Percentiles rank a stretch among this genome's conserved stretches.
phyloP scores from a whole-genome alignment of 1,140 invertebrate species.

The Notospermus geniculatus region DNA sequence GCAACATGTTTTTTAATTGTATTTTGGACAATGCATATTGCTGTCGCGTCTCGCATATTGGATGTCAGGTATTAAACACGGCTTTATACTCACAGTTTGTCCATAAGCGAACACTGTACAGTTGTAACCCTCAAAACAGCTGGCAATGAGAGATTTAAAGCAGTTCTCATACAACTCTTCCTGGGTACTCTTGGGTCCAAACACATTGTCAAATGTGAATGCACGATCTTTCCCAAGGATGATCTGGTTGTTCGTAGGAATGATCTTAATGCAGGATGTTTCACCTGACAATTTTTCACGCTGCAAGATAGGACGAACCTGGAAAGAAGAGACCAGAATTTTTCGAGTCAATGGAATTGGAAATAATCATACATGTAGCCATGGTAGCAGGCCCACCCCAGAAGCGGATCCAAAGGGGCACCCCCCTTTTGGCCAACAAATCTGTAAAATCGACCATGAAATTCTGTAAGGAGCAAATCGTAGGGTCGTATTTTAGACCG shows the following conservation, averaged over 20 bases:
- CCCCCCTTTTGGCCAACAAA: too few species aligned
- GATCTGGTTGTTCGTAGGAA: slow-evolving; percentile 68
- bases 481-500: too few species aligned
- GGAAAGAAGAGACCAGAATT: neutral
- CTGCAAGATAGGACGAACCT: slow-evolving; percentile 51
- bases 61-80: too few species aligned
- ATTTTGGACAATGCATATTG: too few species aligned
- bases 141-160: slow-evolving; percentile 71
- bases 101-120: slow-evolving; percentile 84
- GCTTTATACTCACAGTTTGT: slow-evolving; percentile 77
- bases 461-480: too few species aligned
- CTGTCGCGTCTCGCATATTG: too few species aligned
- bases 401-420: too few species aligned
- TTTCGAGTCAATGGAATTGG: neutral
- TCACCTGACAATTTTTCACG: slow-evolving; percentile 51
- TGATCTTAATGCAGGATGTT: slow-evolving; percentile 46
- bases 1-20: too few species aligned
- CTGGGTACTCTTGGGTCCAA: slow-evolving; percentile 69
- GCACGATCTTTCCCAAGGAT: slow-evolving; percentile 83
- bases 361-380: too few species aligned
- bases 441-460: too few species aligned
- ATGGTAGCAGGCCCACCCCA: too few species aligned
- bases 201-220: slow-evolving; percentile 89
- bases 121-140: slow-evolving; percentile 87
- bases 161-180: slow-evolving; percentile 74